Evolutionary conservation across 2,113 vertebrate genomes (phyloP).

Genomic region (Brachypodius melanocephalos): DNA sequence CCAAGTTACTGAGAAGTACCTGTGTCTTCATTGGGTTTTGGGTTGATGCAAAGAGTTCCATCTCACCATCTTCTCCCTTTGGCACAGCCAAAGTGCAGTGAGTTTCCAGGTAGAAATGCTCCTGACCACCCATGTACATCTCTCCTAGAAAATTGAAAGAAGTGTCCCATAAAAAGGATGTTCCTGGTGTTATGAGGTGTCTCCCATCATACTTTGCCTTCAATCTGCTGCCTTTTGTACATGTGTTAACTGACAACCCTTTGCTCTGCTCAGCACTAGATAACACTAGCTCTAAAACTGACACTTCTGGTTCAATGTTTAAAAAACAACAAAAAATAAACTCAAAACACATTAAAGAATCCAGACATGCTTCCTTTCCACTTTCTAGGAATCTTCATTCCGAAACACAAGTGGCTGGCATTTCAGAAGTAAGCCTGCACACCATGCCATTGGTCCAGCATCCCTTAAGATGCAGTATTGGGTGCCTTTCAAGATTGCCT

Average conservation of each 20-base stretch:
- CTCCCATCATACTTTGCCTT: background rate
- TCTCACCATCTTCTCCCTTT: slow-evolving; percentile 87
- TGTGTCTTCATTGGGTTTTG: slow-evolving; percentile 83
- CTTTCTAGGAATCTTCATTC: background rate
- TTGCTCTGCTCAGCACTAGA: background rate
- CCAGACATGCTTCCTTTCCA: background rate
- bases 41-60: slow-evolving; percentile 91
- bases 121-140: slow-evolving; percentile 90
- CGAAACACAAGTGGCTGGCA: background rate
- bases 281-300: background rate
- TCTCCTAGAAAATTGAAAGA: slow-evolving; percentile 75
- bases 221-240: background rate
- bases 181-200: background rate
- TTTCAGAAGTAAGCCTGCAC: background rate
- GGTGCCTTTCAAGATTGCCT: background rate
- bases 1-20: slow-evolving; percentile 47
- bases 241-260: background rate
- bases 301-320: background rate
- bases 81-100: slow-evolving; percentile 89
- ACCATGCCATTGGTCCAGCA: background rate
- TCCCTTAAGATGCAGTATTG: background rate
- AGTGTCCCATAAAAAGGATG: background rate
- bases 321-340: background rate
- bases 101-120: slow-evolving; percentile 97
- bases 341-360: background rate